Evolutionary conservation across 2,888 invertebrate species (phyloP).

Genomic region (Caenorhabditis sinica): DNA sequence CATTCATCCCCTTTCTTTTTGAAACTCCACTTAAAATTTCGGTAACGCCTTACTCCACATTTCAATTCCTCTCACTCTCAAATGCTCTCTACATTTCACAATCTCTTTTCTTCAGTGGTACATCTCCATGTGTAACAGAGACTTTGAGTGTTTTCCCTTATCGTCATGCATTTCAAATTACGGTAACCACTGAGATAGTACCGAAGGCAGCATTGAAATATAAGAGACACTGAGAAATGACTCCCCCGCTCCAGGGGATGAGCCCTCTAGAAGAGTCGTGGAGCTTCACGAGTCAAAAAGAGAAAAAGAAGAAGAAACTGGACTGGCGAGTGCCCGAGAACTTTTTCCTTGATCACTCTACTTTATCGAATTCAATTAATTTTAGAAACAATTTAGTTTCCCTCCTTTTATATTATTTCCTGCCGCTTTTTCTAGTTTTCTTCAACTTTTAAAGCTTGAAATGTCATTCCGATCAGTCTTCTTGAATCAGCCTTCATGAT

Average conservation of each 20-base stretch:
- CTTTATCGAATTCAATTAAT: constrained; percentile 62
- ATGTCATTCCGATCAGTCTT: too few relatives aligned
- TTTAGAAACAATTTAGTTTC: constrained; percentile 1
- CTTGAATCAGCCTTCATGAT: background rate
- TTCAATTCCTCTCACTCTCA: background rate
- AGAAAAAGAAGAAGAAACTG: constrained; percentile 12
- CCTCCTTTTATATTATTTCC: too few relatives aligned
- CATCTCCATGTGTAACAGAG: constrained; percentile 15
- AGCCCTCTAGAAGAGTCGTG: constrained; percentile 22
- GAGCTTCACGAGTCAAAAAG: constrained; percentile 8
- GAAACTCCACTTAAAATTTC: background rate
- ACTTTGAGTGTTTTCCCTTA: constrained; percentile 51
- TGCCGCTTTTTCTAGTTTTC: background rate
- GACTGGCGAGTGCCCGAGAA: constrained; percentile 39
- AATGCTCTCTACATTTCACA: constrained; percentile 6
- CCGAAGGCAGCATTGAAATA: constrained; percentile 20
- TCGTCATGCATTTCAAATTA: constrained; percentile 69
- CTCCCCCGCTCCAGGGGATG: constrained; percentile 39
- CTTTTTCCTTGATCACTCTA: constrained; percentile 9
- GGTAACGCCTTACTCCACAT: background rate
- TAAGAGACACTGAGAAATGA: constrained; percentile 42
- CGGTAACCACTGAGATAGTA: constrained; percentile 57
- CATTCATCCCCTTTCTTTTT: too few relatives aligned
- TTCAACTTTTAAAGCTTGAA: background rate
- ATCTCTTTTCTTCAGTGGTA: background rate